These are phyloP conservation scores for Myioborus melanocephalus DNA, from an alignment of 2,797 vertebrate species.

Conservation along the genomic window DNA sequence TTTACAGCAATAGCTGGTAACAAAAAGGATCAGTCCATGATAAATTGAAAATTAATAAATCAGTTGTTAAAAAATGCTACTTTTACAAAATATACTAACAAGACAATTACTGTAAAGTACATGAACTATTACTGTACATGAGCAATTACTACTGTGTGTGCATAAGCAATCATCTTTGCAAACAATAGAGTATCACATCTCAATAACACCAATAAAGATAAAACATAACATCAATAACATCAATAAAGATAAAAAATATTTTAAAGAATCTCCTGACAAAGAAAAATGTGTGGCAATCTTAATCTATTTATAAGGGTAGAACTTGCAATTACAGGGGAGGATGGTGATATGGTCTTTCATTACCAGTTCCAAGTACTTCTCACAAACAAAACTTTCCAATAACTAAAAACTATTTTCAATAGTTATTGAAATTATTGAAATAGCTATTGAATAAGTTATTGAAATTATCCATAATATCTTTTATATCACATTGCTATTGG, in stretches of 20 bases:
- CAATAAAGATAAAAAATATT: not conserved
- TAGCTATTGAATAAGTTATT: not conserved
- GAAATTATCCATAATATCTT: not conserved
- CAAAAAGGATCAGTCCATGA: not conserved
- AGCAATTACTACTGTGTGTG: not conserved
- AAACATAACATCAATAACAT: too few species aligned
- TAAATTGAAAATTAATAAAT: not conserved
- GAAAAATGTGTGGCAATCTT: not conserved
- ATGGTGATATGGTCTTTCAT: not conserved
- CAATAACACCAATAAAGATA: not conserved
- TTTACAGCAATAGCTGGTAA: not conserved
- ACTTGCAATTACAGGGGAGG: not conserved
- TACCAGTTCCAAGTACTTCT: not conserved
- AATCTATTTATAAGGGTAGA: not conserved
- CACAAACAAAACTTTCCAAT: not conserved
- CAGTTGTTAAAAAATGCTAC: not conserved
- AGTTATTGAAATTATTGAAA: not conserved
- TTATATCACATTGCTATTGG: fast-evolving
- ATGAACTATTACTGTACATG: not conserved
- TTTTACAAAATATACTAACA: not conserved
- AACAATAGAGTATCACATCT: not conserved
- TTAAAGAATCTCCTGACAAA: not conserved
- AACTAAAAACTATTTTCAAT: not conserved
- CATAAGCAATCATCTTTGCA: not conserved
- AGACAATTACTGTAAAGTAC: not conserved